Percentiles rank a stretch among this genome's conserved stretches.
These are phyloP conservation scores for Alectura lathami DNA, from an alignment of 2,113 vertebrate species.

Conservation along the genomic window DNA sequence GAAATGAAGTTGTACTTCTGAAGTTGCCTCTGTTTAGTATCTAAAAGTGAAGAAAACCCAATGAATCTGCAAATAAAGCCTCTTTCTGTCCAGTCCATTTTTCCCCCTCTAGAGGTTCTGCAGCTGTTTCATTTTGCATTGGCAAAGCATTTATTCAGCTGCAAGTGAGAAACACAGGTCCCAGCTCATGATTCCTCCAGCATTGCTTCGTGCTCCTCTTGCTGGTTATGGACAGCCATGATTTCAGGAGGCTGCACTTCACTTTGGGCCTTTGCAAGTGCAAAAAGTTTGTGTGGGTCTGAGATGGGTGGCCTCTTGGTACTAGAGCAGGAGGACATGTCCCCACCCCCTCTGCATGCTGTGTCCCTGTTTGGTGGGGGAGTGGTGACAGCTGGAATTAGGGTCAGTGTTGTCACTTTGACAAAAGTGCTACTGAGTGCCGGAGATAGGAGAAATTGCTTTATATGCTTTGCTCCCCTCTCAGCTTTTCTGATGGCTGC, in stretches of 20 bases:
- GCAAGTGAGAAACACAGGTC: not conserved
- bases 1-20: not conserved
- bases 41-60: not conserved
- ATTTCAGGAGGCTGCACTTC: not conserved
- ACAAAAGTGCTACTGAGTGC: not conserved
- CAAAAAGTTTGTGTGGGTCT: not conserved
- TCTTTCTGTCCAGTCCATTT: not conserved
- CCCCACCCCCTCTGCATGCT: rapidly evolving
- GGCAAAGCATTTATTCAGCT: not conserved
- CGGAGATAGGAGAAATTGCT: not conserved
- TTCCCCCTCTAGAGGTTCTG: not conserved
- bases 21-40: not conserved
- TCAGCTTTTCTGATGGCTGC: not conserved
- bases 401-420: not conserved
- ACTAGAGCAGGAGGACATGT: not conserved
- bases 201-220: not conserved
- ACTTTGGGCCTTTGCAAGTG: not conserved
- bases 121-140: not conserved
- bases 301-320: not conserved
- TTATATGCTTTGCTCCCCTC: rapidly evolving
- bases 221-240: rapidly evolving
- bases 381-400: not conserved
- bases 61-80: not conserved
- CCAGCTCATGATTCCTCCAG: not conserved
- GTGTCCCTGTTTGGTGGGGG: not conserved